Evolutionary conservation across 2,797 vertebrate genomes (phyloP), one percentile per base, ranked within the genome.

Genomic region (Tapirus indicus): DNA sequence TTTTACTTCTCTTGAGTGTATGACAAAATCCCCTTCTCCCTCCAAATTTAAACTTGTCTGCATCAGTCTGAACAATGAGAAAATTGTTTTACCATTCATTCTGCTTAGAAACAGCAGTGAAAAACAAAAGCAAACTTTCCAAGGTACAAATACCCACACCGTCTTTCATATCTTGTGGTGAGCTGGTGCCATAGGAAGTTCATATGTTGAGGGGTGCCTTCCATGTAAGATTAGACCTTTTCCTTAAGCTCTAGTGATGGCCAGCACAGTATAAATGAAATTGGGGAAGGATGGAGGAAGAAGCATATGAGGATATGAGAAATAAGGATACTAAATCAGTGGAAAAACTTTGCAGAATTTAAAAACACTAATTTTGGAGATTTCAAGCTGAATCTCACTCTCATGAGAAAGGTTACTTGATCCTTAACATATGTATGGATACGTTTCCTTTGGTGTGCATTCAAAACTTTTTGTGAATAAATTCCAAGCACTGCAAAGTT

Each of bases 381-480:
- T 88, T 79, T 79, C 23, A 75, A 6, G 25, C 12, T 82, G 54
- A 86, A 94, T 93, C 38, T 78, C 21, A 77, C 92, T 88, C 23
- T 71, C 32, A 71, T 75, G 35, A 74, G n/a, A 86, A 58, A 52
- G n/a, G 41, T 88, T 54, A 64, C 54, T 47, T 90, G 49, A 29
- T 54, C n/a, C 10, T 20, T 90, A 23, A 88, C 54, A 68, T 64
- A 62, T 27, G n/a, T 64, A 72, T 87, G 25, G 52, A 29, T 74
- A 60, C 49, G 6, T 75, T 94, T 88, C 47, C 91, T 69, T 88
- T 64, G 8, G 49, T 62, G 13, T 79, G 29, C 58, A 88, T 54
- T 93, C 62, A 89, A 25, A 71, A 41, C 27, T 8, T 86, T 91
- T 47, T 96, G 29, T 91, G 86, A 91, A 80, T 84, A 84, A 84